phyloP scores from a whole-genome alignment of 2,113 vertebrate species.

The Pelecanoides urinatrix region DNA sequence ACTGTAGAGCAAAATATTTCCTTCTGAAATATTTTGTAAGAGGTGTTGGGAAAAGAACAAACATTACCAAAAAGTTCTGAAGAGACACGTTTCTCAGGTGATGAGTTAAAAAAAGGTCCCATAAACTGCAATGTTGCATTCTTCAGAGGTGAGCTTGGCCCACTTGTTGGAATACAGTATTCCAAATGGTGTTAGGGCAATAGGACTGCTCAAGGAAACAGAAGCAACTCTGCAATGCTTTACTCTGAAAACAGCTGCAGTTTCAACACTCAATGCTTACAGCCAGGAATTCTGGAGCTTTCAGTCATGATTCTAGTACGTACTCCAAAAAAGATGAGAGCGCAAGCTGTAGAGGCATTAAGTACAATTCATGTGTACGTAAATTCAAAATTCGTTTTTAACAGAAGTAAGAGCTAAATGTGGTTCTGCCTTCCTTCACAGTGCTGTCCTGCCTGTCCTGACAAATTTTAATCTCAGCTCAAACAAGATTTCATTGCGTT shows the following conservation, averaged over 20 bases:
- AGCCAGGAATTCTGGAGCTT: neutral
- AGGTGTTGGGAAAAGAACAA: neutral
- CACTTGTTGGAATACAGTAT: neutral
- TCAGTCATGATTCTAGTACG: neutral
- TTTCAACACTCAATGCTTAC: neutral
- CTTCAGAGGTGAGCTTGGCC: neutral
- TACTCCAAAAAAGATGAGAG: neutral
- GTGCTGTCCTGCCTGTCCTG: neutral
- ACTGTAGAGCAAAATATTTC: neutral
- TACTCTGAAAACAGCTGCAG: neutral
- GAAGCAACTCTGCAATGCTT: neutral
- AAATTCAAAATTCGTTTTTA: neutral
- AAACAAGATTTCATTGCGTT: neutral
- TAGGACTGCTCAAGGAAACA: neutral
- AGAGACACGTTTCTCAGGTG: neutral
- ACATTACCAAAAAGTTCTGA: neutral
- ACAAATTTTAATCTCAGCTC: neutral
- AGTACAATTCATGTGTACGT: neutral
- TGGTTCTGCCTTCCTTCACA: neutral
- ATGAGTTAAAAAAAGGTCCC: neutral
- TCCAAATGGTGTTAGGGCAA: neutral
- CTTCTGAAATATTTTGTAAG: neutral
- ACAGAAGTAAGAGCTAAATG: neutral
- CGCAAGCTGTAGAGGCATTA: neutral
- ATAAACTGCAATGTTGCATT: neutral